phyloP scores from a whole-genome alignment of 2,888 invertebrate genomes.

The Neria commutata region DNA sequence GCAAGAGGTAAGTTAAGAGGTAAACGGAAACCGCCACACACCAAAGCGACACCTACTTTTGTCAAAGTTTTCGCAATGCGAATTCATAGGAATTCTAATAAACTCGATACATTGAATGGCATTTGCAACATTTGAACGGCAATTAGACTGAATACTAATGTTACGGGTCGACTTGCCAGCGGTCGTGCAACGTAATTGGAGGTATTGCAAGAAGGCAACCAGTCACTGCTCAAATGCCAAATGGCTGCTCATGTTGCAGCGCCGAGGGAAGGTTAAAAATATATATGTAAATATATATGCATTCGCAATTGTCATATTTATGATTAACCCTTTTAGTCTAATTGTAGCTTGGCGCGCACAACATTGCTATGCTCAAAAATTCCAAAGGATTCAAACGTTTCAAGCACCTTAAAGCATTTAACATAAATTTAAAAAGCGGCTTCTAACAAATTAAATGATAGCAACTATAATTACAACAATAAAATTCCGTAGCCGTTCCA shows the following conservation, averaged over 20 bases:
- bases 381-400: background rate
- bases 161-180: background rate
- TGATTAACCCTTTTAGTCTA: too few species aligned
- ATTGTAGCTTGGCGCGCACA: too few species aligned
- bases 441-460: background rate
- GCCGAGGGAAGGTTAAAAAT: too few species aligned
- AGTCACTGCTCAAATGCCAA: background rate
- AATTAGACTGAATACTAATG: too few species aligned
- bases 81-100: constrained; percentile 32
- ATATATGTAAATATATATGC: background rate
- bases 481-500: background rate
- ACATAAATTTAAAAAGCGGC: background rate
- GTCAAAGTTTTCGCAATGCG: constrained; percentile 19
- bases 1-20: too few species aligned
- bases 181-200: constrained; percentile 17
- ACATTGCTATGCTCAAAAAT: too few species aligned
- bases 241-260: too few species aligned
- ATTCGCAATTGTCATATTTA: too few species aligned
- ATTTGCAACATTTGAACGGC: constrained; percentile 19
- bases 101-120: constrained; percentile 35
- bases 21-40: too few species aligned
- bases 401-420: background rate
- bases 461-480: background rate
- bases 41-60: too few species aligned
- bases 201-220: constrained; percentile 2